phyloP scores from a whole-genome alignment of 2,888 invertebrate genomes.

The Syrphus vitripennis region DNA sequence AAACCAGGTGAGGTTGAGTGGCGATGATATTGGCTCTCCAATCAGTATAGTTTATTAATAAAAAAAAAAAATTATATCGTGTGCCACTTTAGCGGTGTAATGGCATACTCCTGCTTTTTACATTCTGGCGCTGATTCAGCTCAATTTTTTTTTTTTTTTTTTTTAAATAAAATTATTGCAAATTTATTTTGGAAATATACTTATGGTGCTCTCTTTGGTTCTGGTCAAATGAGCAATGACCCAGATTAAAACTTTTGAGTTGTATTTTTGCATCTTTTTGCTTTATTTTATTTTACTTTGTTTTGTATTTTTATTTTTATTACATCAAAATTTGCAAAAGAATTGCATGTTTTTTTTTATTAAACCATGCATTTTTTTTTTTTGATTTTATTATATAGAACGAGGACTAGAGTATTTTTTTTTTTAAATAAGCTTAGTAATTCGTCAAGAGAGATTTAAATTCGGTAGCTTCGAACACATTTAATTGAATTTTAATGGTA shows the following conservation, averaged over 20 bases:
- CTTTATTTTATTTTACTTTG: background rate
- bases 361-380: background rate
- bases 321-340: slow-evolving; percentile 38
- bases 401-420: slow-evolving; percentile 37
- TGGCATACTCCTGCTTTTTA: background rate
- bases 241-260: slow-evolving; percentile 32
- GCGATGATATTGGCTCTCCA: slow-evolving; percentile 7
- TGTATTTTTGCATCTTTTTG: background rate
- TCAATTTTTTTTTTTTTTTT: slow-evolving; percentile 26
- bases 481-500: no score
- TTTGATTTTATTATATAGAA: slow-evolving; percentile 29
- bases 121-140: slow-evolving; percentile 32
- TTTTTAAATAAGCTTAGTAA: background rate
- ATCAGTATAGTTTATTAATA: slow-evolving; percentile 4
- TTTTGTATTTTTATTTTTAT: slow-evolving; percentile 9
- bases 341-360: slow-evolving; percentile 13
- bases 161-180: slow-evolving; percentile 28
- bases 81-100: slow-evolving; percentile 17
- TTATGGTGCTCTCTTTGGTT: slow-evolving; percentile 27
- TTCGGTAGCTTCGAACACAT: background rate
- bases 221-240: slow-evolving; percentile 63
- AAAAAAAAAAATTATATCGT: background rate
- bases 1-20: slow-evolving; percentile 16
- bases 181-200: slow-evolving; percentile 51
- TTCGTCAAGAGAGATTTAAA: slow-evolving; percentile 17